These are phyloP conservation scores for Galerucella pusilla DNA, from an alignment of 2,888 invertebrate species.

Conservation along the genomic window DNA sequence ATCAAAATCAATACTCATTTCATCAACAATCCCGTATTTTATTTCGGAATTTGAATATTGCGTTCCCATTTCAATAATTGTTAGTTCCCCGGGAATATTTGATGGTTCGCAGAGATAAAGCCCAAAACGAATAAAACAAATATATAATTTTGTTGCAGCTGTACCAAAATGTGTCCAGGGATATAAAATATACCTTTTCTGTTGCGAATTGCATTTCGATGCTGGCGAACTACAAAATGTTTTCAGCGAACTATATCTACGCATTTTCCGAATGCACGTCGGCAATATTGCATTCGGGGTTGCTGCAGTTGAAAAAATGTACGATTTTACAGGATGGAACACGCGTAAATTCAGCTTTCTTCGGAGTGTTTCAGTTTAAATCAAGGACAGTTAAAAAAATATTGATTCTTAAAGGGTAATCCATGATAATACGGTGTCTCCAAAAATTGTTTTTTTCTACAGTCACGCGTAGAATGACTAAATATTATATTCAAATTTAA, in stretches of 20 bases:
- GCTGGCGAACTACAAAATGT: slow-evolving; percentile 41
- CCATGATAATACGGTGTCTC: too few relatives aligned
- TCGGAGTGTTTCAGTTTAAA: background rate
- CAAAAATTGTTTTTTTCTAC: too few relatives aligned
- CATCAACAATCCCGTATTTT: slow-evolving; percentile 12
- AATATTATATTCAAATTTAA: too few relatives aligned
- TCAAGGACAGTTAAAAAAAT: background rate
- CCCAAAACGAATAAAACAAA: slow-evolving; percentile 35
- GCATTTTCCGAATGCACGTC: slow-evolving; percentile 37
- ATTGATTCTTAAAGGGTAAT: too few relatives aligned
- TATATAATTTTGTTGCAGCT: slow-evolving; percentile 42
- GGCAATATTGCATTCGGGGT: slow-evolving; percentile 12
- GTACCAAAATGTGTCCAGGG: slow-evolving; percentile 39
- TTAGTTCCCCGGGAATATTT: slow-evolving; percentile 28
- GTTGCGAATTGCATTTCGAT: slow-evolving; percentile 44
- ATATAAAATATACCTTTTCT: slow-evolving; percentile 46
- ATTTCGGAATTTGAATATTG: slow-evolving; percentile 22
- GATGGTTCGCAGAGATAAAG: slow-evolving; percentile 33
- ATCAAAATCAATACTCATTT: slow-evolving; percentile 16
- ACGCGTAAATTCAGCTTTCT: background rate
- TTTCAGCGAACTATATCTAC: slow-evolving; percentile 32
- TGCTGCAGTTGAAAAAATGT: slow-evolving; percentile 32
- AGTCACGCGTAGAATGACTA: too few relatives aligned
- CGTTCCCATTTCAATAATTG: slow-evolving; percentile 20
- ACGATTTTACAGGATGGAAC: slow-evolving; percentile 5